These are phyloP conservation scores for Neostethus bicornis DNA, from an alignment of 2,797 vertebrate genomes.

Conservation along the genomic window DNA sequence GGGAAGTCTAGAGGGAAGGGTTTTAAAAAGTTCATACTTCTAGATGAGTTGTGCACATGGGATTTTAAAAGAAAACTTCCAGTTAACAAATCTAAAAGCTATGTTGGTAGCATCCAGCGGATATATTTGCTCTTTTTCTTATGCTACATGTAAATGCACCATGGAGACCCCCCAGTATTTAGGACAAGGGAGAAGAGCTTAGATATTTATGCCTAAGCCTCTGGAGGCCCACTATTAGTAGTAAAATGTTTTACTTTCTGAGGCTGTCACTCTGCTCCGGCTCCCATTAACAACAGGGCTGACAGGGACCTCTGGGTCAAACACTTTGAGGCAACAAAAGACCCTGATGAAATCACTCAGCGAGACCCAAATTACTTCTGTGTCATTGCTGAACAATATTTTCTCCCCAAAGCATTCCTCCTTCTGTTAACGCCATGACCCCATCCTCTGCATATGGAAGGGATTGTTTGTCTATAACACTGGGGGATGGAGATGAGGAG, in stretches of 20 bases:
- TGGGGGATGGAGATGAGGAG: conserved; percentile 80
- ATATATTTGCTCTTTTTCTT: conserved; percentile 79
- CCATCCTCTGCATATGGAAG: conserved; percentile 79
- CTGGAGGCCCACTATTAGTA: conserved; percentile 84
- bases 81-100: conserved; percentile 42
- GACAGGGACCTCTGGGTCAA: conserved; percentile 87
- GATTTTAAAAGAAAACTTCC: conserved; percentile 24
- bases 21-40: conserved; percentile 39
- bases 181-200: conserved; percentile 81
- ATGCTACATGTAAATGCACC: conserved; percentile 81
- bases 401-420: conserved; percentile 82
- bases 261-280: conserved; percentile 82
- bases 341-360: conserved; percentile 83
- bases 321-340: conserved; percentile 86
- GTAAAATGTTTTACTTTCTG: conserved; percentile 87
- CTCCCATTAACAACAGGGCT: conserved; percentile 83
- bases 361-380: conserved; percentile 88
- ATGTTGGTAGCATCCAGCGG: conserved; percentile 54
- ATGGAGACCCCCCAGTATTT: conserved; percentile 86
- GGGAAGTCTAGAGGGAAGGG: conserved; percentile 31
- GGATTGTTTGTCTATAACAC: conserved; percentile 84
- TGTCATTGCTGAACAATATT: conserved; percentile 89
- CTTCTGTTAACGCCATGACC: conserved; percentile 82
- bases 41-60: not conserved
- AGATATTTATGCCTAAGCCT: conserved; percentile 87